Evolutionary conservation across 2,888 invertebrate species (phyloP), one percentile per base, ranked within the genome.

Genomic region (Theodoxus fluviatilis): DNA sequence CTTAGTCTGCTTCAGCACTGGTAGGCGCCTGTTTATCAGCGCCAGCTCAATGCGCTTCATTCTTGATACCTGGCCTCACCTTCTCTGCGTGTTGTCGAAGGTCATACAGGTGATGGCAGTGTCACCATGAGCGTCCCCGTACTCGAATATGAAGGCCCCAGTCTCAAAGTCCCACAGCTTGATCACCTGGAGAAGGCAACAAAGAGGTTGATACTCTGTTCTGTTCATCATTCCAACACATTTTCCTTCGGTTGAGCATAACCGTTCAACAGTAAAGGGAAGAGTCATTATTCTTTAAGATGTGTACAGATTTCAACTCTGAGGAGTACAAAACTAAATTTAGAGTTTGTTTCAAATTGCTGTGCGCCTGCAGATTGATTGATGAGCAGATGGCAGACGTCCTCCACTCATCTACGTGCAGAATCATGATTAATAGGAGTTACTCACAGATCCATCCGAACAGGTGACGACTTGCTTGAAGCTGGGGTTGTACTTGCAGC

Each of bases 131-230:
- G 86, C 86, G 4, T 85, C 84, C 1, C 84, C 84, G 76, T 81
- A 87, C 71, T 87, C 86, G 82, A 86, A 87, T 68, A 87, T 83
- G 35, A 81, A 72, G 18, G 81, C 81, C 7, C 87, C 87, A 18
- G 85, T 86, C 76, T 86, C 84, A 74, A 87, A 81, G 76, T 87
- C 86, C 87, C 87, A 87, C 22, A 87, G 72, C 73, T 87, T 87
- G 25, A 87, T 82, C 6, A 82, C 80, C 86, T 87, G 72, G 7
- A 73, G 73, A 67, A 63, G 15, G n/a, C 40, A 40, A 40, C 43
- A 52, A 40, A 35, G 22, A 18, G 7, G 7, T 22, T 64, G 6
- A 25, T n/a, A 31, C 31, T 28, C 9, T 31, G 28, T 9, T 25
- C 33, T 33, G n/a, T 15, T 57, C 28, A n/a, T n/a, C n/a, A n/a